These are phyloP conservation scores for Buceros bicornis DNA, from an alignment of 2,797 vertebrate genomes.

Conservation along the genomic window DNA sequence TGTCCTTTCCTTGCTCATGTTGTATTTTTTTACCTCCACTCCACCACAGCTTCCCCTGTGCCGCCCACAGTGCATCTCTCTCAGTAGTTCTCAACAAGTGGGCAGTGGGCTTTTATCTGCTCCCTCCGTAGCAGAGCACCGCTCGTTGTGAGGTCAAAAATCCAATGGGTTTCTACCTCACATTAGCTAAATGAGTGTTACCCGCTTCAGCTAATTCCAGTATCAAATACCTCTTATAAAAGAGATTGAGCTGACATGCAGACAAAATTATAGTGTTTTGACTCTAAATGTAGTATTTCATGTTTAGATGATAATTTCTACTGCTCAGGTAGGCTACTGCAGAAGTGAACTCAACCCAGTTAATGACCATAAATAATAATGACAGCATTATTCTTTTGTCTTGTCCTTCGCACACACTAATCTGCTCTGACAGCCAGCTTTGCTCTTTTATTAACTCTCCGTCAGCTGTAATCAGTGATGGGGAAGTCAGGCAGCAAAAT, in stretches of 20 bases:
- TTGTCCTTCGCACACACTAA: constrained; percentile 90
- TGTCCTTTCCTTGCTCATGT: neutral
- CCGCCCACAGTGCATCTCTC: neutral
- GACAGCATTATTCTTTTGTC: constrained; percentile 90
- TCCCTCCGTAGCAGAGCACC: neutral
- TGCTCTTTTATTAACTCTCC: constrained; percentile 95
- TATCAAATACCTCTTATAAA: neutral
- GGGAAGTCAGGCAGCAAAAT: constrained; percentile 93
- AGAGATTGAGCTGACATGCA: neutral
- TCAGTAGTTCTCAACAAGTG: neutral
- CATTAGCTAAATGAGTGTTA: constrained; percentile 7
- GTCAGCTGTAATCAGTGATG: constrained; percentile 92
- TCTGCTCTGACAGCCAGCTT: constrained; percentile 94
- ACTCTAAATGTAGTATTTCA: constrained; percentile 56
- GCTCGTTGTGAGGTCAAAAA: constrained; percentile 5
- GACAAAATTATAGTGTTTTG: constrained; percentile 11
- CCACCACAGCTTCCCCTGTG: neutral
- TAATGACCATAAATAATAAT: constrained; percentile 92
- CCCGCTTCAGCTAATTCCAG: neutral
- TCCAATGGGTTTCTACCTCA: neutral
- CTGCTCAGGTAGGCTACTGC: constrained; percentile 85
- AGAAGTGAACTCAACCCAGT: constrained; percentile 87
- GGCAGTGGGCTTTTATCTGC: neutral
- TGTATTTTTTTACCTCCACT: neutral
- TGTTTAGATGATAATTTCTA: constrained; percentile 61